Base-by-base conservation (phyloP, 2,888 invertebrate genomes). In the Minunthozetes semirufus region DNA sequence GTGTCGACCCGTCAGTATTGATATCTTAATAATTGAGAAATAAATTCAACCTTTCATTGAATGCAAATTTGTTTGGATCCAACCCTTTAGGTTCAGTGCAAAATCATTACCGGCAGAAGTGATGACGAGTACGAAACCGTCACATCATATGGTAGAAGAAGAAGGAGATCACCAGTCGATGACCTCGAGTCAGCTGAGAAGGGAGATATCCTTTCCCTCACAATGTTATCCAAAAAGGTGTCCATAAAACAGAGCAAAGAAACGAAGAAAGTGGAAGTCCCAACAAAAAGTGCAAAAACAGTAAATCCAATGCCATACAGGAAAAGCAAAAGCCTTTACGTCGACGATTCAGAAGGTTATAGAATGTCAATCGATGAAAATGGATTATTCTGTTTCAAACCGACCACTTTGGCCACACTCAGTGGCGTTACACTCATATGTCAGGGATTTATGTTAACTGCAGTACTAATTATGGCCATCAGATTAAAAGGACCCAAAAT, bases 81-180 rank as follows among this genome's bases (percentile, higher is more conserved):
- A 13, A 27, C 9, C 29, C 33, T 11, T 38, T 38, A 80, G 79
- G 79, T 79, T 38, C 63, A 79, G 50, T 80, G 80, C 50, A 78
- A 79, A 68, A 75, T 80, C 46, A 78, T 79, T 15, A 78, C 79
- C 0, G 80, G 79, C 4, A 72, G 80, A 59, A 77, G 79, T 42
- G 79, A 80, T 75, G 75, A 76, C 56, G 78, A 80, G 71, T 76
- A 73, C 25, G 78, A 79, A 71, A 78, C 78, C 15, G 79, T 80
- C 1, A 77, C 77, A 3, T 80, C 80, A 25, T 79, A 76, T 50
- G 80, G 80, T 3, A 56, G 76, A 5, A 56, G 78, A 9, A 73
- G 75, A 38, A 77, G 77, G 70, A 72, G 77, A 48, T 53, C 46
- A 9, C 56, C 72, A 1, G 29, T 73, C 8, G 56, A 19, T 4